Percentiles rank a stretch among this genome's conserved stretches.
phyloP scores from a whole-genome alignment of 1,140 invertebrate species.

The Asbolus verrucosus region DNA sequence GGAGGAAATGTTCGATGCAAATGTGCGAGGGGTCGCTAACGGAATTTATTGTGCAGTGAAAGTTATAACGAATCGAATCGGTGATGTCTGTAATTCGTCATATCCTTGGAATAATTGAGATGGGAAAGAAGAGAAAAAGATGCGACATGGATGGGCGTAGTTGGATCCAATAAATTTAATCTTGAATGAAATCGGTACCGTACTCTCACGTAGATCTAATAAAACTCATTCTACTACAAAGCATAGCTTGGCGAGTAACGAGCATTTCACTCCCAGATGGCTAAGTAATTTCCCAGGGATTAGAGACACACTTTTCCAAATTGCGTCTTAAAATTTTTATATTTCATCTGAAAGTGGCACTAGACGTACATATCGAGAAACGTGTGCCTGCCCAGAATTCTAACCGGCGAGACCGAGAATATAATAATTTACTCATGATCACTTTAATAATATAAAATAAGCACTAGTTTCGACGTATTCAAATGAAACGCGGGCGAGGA shows the following conservation, averaged over 20 bases:
- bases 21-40: slow-evolving; percentile 1
- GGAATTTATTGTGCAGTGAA: slow-evolving; percentile 12
- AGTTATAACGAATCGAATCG: slow-evolving; percentile 11
- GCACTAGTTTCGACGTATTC: neutral
- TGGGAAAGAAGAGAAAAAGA: neutral
- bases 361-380: too few species aligned
- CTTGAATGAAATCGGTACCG: neutral
- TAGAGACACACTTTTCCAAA: slow-evolving; percentile 35
- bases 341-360: slow-evolving; percentile 19
- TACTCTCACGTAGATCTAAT: slow-evolving; percentile 1
- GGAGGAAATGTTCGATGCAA: slow-evolving; percentile 29
- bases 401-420: neutral
- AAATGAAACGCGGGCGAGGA: neutral
- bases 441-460: slow-evolving; percentile 25
- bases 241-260: slow-evolving; percentile 1
- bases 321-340: slow-evolving; percentile 37
- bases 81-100: neutral
- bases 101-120: neutral
- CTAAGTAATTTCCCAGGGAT: slow-evolving; percentile 27
- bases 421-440: too few species aligned
- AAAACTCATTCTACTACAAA: slow-evolving; percentile 4
- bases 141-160: neutral
- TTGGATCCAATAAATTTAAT: neutral
- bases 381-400: slow-evolving; percentile 16
- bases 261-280: slow-evolving; percentile 19